phyloP scores from a whole-genome alignment of 2,797 vertebrate species.

The Calcarius lapponicus region DNA sequence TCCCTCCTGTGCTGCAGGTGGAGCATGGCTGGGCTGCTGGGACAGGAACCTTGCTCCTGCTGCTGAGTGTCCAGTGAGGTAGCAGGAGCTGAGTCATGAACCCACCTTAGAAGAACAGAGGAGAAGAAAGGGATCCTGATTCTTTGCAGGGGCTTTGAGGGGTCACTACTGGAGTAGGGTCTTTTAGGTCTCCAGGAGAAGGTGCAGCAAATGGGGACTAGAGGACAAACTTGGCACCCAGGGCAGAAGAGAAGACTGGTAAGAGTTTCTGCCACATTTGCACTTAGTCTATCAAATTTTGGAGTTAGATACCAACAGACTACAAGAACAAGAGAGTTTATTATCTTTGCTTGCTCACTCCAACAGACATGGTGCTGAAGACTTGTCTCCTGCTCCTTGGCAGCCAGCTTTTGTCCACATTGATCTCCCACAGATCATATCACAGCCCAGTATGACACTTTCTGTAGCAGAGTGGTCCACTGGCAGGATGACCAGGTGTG shows the following conservation, averaged over 20 bases:
- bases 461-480: background rate
- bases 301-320: background rate
- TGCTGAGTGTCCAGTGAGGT: background rate
- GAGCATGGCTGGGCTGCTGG: rapidly evolving
- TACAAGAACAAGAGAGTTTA: background rate
- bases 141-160: background rate
- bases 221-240: background rate
- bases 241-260: background rate
- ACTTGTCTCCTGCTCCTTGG: background rate
- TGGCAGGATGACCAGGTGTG: background rate
- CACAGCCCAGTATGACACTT: background rate
- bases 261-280: background rate
- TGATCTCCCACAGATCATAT: background rate
- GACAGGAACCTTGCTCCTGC: background rate
- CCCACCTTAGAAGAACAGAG: background rate
- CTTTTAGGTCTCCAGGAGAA: background rate
- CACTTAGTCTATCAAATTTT: background rate
- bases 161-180: background rate
- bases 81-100: background rate
- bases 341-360: background rate
- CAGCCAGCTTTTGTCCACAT: background rate
- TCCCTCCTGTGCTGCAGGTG: background rate
- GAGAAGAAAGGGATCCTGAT: background rate
- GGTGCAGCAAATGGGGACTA: background rate
- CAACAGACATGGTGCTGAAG: background rate